Evolutionary conservation across 2,797 vertebrate genomes (phyloP), one percentile per base, ranked within the genome.

Genomic region (Pseudocheirus occidentalis): DNA sequence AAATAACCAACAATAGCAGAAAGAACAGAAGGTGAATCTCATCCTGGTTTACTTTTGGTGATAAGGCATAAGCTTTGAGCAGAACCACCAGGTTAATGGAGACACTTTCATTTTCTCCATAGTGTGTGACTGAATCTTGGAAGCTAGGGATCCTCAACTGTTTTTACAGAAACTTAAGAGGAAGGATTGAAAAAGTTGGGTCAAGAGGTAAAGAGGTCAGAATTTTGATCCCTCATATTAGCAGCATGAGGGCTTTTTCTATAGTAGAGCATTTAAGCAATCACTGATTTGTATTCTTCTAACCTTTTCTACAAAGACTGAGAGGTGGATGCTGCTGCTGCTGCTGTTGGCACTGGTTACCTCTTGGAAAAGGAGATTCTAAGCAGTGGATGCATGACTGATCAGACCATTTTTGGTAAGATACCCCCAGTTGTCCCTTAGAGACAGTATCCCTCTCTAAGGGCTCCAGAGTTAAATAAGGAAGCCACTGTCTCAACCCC

Each of bases 1-100:
- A 95, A 95, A 92, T 66, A 96, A 93, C 46, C 4, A 89, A 54
- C 90, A 90, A 94, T 95, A 96, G 93, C 93, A 94, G 90, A 94
- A 58, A 91, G 92, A n/a, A 31, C 29, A 14, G 55, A 92, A 94
- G 92, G 93, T 91, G 95, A 95, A 94, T 40, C 46, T 24, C 18
- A 16, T 90, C 53, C 54, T 14, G 52, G 91, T 87, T 81, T 87
- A 46, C 21, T 46, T 87, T 50, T 50, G 10, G 40, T 46, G 73
- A 14, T 87, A 50, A 81, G 7, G 21, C 21, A 87, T 28, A 87
- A 27, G 21, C 40, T 50, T 50, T 46, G 11, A 87, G 73, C 73
- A 87, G n/a, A 50, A 87, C 1, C 3, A 46, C 73, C 21, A 27
- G 9, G 13, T 27, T 27, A 46, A 50, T 46, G 73, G 73, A 50